Percentiles rank a stretch among this genome's conserved stretches.
These are phyloP conservation scores for Pandion haliaetus DNA, from an alignment of 2,113 vertebrate genomes.

Conservation along the genomic window DNA sequence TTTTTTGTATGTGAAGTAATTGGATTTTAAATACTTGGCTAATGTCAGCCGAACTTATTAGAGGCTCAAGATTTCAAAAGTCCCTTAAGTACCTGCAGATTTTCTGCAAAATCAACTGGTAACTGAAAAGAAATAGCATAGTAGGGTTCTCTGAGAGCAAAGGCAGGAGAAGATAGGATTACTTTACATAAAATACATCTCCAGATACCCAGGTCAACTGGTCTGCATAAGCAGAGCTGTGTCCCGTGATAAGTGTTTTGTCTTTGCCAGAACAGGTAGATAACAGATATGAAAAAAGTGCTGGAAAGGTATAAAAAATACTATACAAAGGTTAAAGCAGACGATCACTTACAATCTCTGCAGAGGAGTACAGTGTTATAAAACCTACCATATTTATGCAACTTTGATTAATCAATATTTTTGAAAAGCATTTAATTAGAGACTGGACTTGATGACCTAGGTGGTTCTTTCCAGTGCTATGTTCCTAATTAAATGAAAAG, in stretches of 20 bases:
- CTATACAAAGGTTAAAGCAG: background rate
- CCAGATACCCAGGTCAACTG: background rate
- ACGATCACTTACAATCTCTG: background rate
- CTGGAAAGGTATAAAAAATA: background rate
- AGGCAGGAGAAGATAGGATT: background rate
- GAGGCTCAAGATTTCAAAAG: background rate
- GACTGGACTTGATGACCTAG: background rate
- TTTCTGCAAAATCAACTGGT: background rate
- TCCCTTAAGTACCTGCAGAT: background rate
- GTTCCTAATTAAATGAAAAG: conserved; percentile 34
- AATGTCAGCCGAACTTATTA: background rate
- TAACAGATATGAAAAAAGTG: background rate
- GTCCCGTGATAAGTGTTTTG: background rate
- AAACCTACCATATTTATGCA: background rate
- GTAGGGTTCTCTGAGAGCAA: background rate
- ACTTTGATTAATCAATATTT: conserved; percentile 38
- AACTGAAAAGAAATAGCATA: background rate
- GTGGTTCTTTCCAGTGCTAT: background rate
- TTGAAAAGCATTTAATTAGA: conserved; percentile 33
- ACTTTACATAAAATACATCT: background rate
- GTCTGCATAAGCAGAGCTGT: background rate
- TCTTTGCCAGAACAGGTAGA: background rate
- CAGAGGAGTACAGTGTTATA: background rate
- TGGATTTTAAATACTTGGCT: background rate
- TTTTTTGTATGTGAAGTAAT: background rate